Percentiles rank a stretch among this genome's conserved stretches.
Conservation (phyloP, 2,113 vertebrate species). For the Fukomys damarensis region DNA sequence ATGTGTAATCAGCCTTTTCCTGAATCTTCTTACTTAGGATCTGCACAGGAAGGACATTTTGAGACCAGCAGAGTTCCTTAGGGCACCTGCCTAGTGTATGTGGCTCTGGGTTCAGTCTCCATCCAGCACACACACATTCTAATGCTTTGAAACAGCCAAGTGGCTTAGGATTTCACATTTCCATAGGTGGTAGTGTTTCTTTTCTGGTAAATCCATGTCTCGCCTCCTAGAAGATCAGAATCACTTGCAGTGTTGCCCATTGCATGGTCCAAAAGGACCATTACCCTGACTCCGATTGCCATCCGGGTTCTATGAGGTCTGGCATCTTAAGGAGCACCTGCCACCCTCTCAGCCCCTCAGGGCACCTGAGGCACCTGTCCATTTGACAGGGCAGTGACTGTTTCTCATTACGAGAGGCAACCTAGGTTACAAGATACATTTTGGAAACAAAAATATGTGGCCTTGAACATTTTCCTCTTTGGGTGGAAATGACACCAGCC, state of each 20-base stretch:
- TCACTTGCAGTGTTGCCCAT: not conserved
- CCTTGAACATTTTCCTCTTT: not conserved
- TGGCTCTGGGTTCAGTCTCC: not conserved
- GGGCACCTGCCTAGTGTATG: not conserved
- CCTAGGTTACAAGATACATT: not conserved
- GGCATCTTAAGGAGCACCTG: not conserved
- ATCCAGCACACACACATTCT: not conserved
- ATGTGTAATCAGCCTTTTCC: not conserved
- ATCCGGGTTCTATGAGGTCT: not conserved
- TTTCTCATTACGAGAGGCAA: not conserved
- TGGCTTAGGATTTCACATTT: not conserved
- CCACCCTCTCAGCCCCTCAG: fast-evolving
- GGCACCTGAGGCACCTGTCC: too few species aligned
- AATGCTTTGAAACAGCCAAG: too few species aligned
- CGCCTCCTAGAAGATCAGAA: not conserved
- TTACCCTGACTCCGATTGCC: not conserved
- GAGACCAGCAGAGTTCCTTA: not conserved
- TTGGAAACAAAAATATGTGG: not conserved
- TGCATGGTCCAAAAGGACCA: not conserved
- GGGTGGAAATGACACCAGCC: not conserved
- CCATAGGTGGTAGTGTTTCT: not conserved
- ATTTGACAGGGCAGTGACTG: not conserved
- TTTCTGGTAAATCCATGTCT: not conserved
- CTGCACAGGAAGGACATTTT: not conserved
- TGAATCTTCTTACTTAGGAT: not conserved